These are phyloP conservation scores for Scomber colias DNA, from an alignment of 2,113 vertebrate species.

Conservation along the genomic window DNA sequence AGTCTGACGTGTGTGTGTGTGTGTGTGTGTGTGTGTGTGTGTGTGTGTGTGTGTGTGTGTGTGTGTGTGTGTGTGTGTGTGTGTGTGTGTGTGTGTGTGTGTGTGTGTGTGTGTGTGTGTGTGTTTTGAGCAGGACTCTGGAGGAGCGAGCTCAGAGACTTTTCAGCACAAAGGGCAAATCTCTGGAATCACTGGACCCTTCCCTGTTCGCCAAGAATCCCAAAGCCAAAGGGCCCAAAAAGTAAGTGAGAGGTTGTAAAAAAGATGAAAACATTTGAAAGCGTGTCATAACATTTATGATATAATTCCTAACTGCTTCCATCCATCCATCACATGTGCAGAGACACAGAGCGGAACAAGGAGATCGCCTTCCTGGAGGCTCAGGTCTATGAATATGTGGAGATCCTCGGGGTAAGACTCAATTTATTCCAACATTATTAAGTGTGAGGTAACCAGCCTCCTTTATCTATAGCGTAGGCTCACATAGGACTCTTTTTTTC, in stretches of 20 bases:
- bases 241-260: constrained; percentile 79
- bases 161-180: constrained; percentile 98
- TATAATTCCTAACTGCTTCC: constrained; percentile 2
- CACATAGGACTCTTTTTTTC: neutral
- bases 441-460: neutral
- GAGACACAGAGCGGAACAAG: constrained; percentile 97
- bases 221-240: constrained; percentile 96
- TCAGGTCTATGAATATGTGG: constrained; percentile 97
- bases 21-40: neutral
- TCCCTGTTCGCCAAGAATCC: constrained; percentile 98
- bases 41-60: too few species aligned
- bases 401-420: constrained; percentile 93
- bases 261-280: neutral
- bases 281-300: neutral
- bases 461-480: neutral
- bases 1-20: too few species aligned
- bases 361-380: constrained; percentile 96
- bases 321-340: constrained; percentile 60
- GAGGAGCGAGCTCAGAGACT: constrained; percentile 97
- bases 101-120: constrained; percentile 6
- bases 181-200: constrained; percentile 92
- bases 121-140: constrained; percentile 87
- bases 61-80: too few species aligned
- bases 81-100: neutral
- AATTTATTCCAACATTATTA: neutral